Evolutionary conservation across 2,888 invertebrate genomes (phyloP), one percentile per base, ranked within the genome.

Genomic region (Tineola bisselliella): DNA sequence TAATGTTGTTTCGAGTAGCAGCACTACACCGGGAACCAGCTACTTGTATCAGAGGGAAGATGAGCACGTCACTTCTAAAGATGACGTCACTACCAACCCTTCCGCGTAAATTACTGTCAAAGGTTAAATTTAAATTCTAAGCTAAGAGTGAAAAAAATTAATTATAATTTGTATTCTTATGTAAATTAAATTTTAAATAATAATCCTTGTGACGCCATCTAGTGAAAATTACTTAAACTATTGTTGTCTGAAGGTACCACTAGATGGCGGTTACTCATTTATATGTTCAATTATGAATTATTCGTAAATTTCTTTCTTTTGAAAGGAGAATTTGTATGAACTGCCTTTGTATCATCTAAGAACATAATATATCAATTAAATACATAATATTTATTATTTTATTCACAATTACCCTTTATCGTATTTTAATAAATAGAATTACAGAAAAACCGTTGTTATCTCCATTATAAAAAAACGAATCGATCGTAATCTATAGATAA

Each of bases 21-120:
- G 75, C 63, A 84, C 84, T 0, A 84, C 86, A 0, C 83, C 77
- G 3, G 87, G 81, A 25, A 90, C 88, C 11, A 89, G 87, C 66
- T 90, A 90, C 67, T 74, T 90, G 62, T 89, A 88, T 66, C 87
- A 88, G 62, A 79, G 90, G 44, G 79, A 88, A 69, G 74, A 88
- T 70, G 71, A 83, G 66, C 70, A 78, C 44, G 78, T 84, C 25
- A 83, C 86, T 4, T 75, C 75, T 8, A 79, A 78, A 62, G 77
- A 81, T 19, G 81, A 79, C 10, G 77, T 82, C 33, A 84, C 73
- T 61, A 75, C 87, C 4, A 82, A 48, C 6, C n/a, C 48, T 48
- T 17, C 48, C n/a, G 48, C 48, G 15, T 48, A 48, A 48, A 48
- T 13, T 48, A 13, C 25, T 25, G n/a, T 25, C 25, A 25, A 25